Evolutionary conservation across 2,888 invertebrate genomes (phyloP), one percentile per base, ranked within the genome.

Genomic region (Drosophila niveifrons): DNA sequence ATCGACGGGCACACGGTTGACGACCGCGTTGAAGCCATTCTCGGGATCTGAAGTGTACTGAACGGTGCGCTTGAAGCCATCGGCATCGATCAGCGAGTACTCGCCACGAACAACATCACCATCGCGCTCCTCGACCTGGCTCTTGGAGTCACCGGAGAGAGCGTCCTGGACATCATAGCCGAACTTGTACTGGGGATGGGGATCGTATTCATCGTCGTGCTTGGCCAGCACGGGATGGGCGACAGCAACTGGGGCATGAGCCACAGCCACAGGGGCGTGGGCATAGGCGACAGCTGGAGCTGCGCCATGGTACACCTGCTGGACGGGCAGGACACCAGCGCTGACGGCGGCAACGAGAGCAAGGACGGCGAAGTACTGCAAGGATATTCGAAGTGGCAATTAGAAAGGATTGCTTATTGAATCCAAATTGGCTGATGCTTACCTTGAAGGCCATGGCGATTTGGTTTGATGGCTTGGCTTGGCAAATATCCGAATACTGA

Each of bases 101-200:
- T 91, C 91, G 36, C 92, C 92, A 72, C 88, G 90, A 1, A 92
- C 92, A 23, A 91, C 85, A 77, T 92, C 92, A 17, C 92, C 92
- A 74, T 92, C 90, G 34, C 92, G 92, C 31, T 90, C 88, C 71
- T 92, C 92, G 17, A 88, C 81, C 72, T 92, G 92, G 63, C 87
- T 91, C 86, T 92, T 92, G 15, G 90, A 90, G 63, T 92, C 92
- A 2, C 92, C 92, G 13, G 92, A 91, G 3, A 91, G 41, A 2
- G 86, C 66, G 68, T 92, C 92, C 53, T 92, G 88, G 7, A 92
- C 90, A 68, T 91, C 91, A 52, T 92, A 92, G 15, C 88, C 88
- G 78, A 78, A 92, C 59, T 90, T 89, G 83, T 92, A 92, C 63
- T 91, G 90, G 13, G 92, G 92, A 77, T 91, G 90, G 13, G 90